Conservation (phyloP, 2,797 vertebrate genomes). For the Craterocephalus amniculus region DNA sequence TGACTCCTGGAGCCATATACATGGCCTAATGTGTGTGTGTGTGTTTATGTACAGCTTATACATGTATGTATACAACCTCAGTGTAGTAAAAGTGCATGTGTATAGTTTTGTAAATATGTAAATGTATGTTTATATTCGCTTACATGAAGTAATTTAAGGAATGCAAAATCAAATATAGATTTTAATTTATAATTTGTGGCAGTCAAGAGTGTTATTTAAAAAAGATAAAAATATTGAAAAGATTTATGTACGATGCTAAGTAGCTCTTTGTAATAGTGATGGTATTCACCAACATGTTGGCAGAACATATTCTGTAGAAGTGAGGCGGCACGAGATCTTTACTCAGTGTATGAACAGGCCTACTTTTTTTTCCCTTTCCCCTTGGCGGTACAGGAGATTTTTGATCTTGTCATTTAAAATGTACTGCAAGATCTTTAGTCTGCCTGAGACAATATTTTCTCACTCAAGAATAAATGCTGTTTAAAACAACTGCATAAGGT, state of each 20-base stretch:
- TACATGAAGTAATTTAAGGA: conserved; percentile 85
- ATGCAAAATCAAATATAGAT: conserved; percentile 84
- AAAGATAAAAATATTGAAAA: conserved; percentile 74
- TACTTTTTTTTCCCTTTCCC: conserved; percentile 21
- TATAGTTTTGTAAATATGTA: conserved; percentile 85
- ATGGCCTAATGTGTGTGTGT: conserved; percentile 45
- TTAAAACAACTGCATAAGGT: conserved; percentile 62
- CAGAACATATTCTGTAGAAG: conserved; percentile 64
- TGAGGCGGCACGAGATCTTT: conserved; percentile 53
- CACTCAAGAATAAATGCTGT: conserved; percentile 83
- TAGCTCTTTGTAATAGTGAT: conserved; percentile 80
- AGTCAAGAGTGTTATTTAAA: conserved; percentile 83
- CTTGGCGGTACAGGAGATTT: conserved; percentile 61
- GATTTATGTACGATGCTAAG: conserved; percentile 76
- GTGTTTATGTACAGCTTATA: conserved; percentile 38
- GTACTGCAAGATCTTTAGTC: conserved; percentile 71
- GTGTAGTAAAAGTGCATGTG: conserved; percentile 82
- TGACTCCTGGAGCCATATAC: conserved; percentile 60
- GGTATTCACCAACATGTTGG: conserved; percentile 68
- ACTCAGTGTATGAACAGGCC: conserved; percentile 45
- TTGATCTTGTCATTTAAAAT: conserved; percentile 74
- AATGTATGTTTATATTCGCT: conserved; percentile 83
- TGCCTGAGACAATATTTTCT: conserved; percentile 81
- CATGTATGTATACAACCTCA: conserved; percentile 69
- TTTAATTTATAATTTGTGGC: conserved; percentile 86